Conservation (phyloP, 2,113 vertebrate species). For the Glaucidium brasilianum region DNA sequence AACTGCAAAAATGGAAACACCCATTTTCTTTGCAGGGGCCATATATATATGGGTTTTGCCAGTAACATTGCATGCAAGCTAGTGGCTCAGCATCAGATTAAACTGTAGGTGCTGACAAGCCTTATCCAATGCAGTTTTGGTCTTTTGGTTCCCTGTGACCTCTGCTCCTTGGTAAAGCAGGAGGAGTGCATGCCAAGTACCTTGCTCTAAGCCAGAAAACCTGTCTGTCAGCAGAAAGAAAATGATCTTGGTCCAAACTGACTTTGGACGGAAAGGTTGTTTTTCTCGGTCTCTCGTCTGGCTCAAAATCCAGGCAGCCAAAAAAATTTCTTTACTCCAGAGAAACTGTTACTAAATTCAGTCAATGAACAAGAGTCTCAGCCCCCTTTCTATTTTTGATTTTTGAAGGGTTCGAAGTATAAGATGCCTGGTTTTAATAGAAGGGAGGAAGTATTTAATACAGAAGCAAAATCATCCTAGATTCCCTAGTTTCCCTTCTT, state of each 20-base stretch:
- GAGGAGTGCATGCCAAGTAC: background rate
- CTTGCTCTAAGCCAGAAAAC: background rate
- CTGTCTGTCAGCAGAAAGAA: background rate
- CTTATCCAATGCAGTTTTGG: background rate
- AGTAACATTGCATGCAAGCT: fast-evolving
- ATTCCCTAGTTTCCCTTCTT: background rate
- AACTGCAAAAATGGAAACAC: background rate
- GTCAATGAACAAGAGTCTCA: background rate
- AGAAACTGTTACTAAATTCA: background rate
- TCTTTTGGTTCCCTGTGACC: background rate
- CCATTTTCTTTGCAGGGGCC: background rate
- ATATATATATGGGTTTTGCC: background rate
- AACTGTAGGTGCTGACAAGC: background rate
- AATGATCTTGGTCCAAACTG: background rate
- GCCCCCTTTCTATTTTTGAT: background rate
- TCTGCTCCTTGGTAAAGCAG: background rate
- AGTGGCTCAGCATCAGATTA: background rate
- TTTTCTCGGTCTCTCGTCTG: background rate
- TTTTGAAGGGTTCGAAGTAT: background rate
- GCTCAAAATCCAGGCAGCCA: slow-evolving; percentile 10
- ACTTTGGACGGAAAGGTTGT: background rate
- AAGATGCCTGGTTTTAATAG: background rate
- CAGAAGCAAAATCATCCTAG: background rate
- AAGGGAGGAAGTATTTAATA: background rate
- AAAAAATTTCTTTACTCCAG: background rate